These are phyloP conservation scores for Callyntrura sp. DNA, from an alignment of 2,888 invertebrate species.

Conservation along the genomic window DNA sequence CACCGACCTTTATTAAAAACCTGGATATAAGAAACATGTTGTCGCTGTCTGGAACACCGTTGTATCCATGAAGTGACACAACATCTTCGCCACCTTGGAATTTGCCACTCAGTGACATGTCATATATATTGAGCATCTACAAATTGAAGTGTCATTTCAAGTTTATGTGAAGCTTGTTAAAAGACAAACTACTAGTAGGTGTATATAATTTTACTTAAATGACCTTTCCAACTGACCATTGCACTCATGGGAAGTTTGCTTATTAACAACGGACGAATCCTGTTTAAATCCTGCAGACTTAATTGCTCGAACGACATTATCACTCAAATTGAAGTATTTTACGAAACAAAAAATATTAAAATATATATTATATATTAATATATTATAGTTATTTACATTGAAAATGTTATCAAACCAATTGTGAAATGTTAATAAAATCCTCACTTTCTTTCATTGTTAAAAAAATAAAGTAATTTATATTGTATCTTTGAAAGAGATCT, in stretches of 20 bases:
- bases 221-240: constrained; percentile 56
- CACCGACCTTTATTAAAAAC: background rate
- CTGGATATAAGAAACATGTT: constrained; percentile 13
- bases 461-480: no score
- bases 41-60: background rate
- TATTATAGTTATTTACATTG: no score
- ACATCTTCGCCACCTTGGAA: constrained; percentile 1
- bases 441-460: no score
- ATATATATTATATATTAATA: no score
- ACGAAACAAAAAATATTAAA: background rate
- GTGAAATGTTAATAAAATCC: no score
- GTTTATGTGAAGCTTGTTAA: no score
- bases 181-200: no score
- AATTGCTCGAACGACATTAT: constrained; percentile 14
- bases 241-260: constrained; percentile 48
- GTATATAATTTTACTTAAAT: no score
- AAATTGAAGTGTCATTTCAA: no score
- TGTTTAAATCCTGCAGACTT: background rate
- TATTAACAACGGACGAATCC: constrained; percentile 21
- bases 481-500: no score
- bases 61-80: constrained; percentile 47
- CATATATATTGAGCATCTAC: constrained; percentile 59
- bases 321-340: no score
- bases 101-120: constrained; percentile 33
- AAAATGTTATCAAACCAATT: no score